Conservation (phyloP, 2,113 vertebrate species). For the Brevimyrus niger region DNA sequence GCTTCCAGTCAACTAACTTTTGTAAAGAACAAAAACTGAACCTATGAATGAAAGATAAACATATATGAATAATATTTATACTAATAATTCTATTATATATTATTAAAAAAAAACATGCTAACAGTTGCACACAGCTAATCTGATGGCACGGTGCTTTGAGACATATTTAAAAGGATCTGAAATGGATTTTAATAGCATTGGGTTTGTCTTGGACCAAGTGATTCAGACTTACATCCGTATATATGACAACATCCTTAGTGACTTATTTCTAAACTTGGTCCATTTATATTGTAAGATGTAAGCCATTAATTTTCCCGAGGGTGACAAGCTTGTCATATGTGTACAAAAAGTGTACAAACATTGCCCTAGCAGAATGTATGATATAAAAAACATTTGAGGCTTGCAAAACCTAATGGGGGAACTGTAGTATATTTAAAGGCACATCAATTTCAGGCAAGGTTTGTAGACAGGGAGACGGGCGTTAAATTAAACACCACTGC, state of each 20-base stretch:
- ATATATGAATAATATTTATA: background rate
- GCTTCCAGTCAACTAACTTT: background rate
- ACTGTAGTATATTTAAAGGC: background rate
- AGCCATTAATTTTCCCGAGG: background rate
- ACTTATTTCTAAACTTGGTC: background rate
- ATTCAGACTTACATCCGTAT: background rate
- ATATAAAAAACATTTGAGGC: background rate
- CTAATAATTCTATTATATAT: background rate
- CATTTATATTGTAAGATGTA: background rate
- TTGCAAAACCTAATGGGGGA: background rate
- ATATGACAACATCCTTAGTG: conserved; percentile 5
- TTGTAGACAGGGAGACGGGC: background rate
- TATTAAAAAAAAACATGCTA: background rate
- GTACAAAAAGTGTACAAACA: conserved; percentile 1
- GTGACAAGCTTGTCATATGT: conserved; percentile 1
- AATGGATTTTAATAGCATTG: background rate
- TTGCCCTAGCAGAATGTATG: background rate
- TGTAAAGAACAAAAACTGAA: background rate
- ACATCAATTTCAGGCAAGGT: background rate
- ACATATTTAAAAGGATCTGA: background rate
- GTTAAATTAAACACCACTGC: background rate
- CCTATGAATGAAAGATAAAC: background rate
- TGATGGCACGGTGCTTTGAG: background rate
- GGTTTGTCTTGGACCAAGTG: background rate
- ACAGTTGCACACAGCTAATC: background rate